These are phyloP conservation scores for Abrostola triplasia DNA, from an alignment of 2,888 invertebrate genomes.

Conservation along the genomic window DNA sequence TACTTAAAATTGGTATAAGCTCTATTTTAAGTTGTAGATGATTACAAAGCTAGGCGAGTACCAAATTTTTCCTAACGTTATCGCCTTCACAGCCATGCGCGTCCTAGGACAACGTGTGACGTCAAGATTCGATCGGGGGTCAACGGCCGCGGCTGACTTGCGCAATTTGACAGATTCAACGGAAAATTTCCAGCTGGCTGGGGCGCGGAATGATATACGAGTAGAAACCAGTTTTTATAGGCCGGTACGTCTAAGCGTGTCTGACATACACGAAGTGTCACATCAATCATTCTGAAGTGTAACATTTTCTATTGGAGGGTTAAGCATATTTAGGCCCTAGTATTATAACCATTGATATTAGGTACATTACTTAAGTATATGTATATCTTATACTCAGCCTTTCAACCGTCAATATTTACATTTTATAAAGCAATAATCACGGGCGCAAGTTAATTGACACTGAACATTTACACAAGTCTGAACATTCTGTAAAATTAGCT, in stretches of 20 bases:
- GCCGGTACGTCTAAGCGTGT: neutral
- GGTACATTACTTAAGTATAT: too few species aligned
- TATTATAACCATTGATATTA: too few species aligned
- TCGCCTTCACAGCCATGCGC: constrained; percentile 16
- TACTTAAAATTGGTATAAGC: too few species aligned
- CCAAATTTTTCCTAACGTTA: constrained; percentile 22
- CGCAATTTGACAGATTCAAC: constrained; percentile 57
- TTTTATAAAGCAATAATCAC: too few species aligned
- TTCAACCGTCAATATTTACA: too few species aligned
- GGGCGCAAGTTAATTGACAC: neutral
- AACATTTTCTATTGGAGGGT: neutral
- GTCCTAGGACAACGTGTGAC: constrained; percentile 59
- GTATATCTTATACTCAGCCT: too few species aligned
- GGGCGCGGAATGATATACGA: constrained; percentile 31
- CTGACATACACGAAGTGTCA: neutral
- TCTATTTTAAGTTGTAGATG: too few species aligned
- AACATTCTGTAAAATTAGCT: neutral
- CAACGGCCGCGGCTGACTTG: constrained; percentile 55
- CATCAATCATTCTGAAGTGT: neutral
- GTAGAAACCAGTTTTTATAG: constrained; percentile 18
- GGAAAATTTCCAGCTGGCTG: constrained; percentile 56
- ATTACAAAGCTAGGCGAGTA: neutral
- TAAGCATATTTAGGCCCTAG: neutral
- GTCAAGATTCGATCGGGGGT: constrained; percentile 55
- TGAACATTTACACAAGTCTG: neutral